These are phyloP conservation scores for Molossus alvarezi DNA, from an alignment of 2,797 vertebrate species.

Conservation along the genomic window DNA sequence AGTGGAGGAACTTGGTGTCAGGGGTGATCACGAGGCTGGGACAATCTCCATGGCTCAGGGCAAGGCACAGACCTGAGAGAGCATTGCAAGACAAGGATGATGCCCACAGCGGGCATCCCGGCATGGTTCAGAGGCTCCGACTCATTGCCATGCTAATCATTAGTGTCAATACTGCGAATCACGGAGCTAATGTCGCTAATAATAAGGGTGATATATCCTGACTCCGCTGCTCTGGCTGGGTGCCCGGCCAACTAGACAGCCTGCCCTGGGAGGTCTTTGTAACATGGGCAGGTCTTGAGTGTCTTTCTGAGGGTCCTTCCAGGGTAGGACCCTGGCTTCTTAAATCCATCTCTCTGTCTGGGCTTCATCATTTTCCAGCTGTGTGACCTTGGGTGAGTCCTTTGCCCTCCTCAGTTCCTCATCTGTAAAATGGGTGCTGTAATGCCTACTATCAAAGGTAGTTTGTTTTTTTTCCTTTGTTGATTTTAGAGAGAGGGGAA, in stretches of 20 bases:
- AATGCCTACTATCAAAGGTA: fast-evolving
- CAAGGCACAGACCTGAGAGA: fast-evolving
- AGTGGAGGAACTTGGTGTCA: fast-evolving
- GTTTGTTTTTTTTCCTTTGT: no score
- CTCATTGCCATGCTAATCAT: neutral
- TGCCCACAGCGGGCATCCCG: fast-evolving
- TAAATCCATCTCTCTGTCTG: neutral
- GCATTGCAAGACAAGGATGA: no score
- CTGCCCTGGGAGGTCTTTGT: neutral
- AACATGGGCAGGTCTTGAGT: neutral
- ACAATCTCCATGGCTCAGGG: neutral
- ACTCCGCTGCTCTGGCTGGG: neutral
- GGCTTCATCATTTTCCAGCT: neutral
- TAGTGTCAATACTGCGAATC: neutral
- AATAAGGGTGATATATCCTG: neutral
- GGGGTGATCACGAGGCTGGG: neutral
- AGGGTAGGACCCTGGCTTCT: no score
- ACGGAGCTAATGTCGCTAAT: neutral
- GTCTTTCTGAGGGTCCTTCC: neutral
- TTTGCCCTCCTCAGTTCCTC: fast-evolving
- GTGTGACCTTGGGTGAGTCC: neutral
- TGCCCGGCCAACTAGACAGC: neutral
- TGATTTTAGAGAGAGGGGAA: no score
- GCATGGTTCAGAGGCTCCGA: neutral
- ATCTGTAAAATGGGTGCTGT: neutral